phyloP scores from a whole-genome alignment of 1,140 invertebrate genomes.

The Dryas iulia region DNA sequence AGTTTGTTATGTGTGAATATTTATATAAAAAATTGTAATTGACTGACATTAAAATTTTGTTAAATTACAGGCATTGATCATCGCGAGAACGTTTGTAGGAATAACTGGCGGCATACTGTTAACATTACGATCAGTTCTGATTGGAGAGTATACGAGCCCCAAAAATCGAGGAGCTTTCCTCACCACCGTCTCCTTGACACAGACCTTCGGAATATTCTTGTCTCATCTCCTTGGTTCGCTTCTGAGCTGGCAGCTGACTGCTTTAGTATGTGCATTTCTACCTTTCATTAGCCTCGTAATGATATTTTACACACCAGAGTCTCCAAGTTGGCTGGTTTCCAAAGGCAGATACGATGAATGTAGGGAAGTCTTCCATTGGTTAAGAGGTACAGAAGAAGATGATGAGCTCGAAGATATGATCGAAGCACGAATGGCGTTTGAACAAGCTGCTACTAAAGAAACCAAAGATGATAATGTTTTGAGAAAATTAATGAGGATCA shows the following conservation, averaged over 20 bases:
- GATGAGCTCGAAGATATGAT: slow-evolving; percentile 62
- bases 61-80: slow-evolving; percentile 41
- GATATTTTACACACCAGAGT: slow-evolving; percentile 83
- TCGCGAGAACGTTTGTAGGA: slow-evolving; percentile 52
- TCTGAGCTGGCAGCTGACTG: slow-evolving; percentile 79
- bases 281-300: slow-evolving; percentile 73
- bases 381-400: slow-evolving; percentile 68
- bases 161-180: slow-evolving; percentile 79
- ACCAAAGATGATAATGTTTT: slow-evolving; percentile 25
- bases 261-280: slow-evolving; percentile 70
- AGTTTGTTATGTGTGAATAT: no score
- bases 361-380: slow-evolving; percentile 69
- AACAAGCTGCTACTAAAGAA: slow-evolving; percentile 28
- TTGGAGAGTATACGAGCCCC: slow-evolving; percentile 73
- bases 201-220: slow-evolving; percentile 78
- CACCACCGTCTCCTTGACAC: slow-evolving; percentile 71
- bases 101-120: slow-evolving; percentile 50
- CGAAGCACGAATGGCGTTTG: slow-evolving; percentile 40
- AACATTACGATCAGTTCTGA: slow-evolving; percentile 54
- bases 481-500: slow-evolving; percentile 26
- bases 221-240: slow-evolving; percentile 81
- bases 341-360: slow-evolving; percentile 75
- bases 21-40: neutral
- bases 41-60: no score
- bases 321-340: slow-evolving; percentile 84